phyloP scores from a whole-genome alignment of 2,888 invertebrate species.

The Malacosoma neustria region DNA sequence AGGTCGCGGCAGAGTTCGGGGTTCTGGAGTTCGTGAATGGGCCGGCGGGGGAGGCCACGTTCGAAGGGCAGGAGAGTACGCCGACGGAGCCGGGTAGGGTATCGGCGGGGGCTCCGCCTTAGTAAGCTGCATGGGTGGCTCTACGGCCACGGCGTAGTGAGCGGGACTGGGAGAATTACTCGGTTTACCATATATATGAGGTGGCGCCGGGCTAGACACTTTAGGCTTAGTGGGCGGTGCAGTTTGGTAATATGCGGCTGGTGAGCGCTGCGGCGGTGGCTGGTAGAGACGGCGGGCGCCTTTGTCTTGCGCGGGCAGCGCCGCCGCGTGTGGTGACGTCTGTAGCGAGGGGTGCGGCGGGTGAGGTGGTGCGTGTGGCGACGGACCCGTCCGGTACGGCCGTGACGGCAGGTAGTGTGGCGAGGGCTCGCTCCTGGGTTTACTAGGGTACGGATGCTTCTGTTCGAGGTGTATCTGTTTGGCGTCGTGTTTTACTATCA shows the following conservation, averaged over 20 bases:
- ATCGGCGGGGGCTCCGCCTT: conserved; percentile 68
- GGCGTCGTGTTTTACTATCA: conserved; percentile 86
- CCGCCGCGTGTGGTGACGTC: conserved; percentile 48
- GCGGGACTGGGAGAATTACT: conserved; percentile 66
- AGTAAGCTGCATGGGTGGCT: conserved; percentile 70
- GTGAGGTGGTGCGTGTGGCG: conserved; percentile 72
- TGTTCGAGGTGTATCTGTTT: conserved; percentile 77
- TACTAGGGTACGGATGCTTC: conserved; percentile 75
- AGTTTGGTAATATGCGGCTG: conserved; percentile 57
- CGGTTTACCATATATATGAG: conserved; percentile 82
- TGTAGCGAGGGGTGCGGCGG: conserved; percentile 62
- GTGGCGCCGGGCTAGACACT: conserved; percentile 86
- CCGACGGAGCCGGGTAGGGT: conserved; percentile 58
- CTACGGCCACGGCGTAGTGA: conserved; percentile 55
- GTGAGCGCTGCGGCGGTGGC: conserved; percentile 42
- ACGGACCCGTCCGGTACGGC: conserved; percentile 63
- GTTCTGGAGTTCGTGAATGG: conserved; percentile 69
- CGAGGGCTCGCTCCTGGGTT: conserved; percentile 70
- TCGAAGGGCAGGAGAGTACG: conserved; percentile 45
- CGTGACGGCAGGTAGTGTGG: conserved; percentile 72
- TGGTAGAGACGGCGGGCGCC: conserved; percentile 43
- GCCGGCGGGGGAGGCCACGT: conserved; percentile 74
- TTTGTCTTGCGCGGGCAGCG: conserved; percentile 33
- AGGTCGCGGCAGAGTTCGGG: conserved; percentile 54
- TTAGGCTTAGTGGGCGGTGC: conserved; percentile 75